Evolutionary conservation across 2,113 vertebrate species (phyloP), one percentile per base, ranked within the genome.

Genomic region (Climacteris rufus): DNA sequence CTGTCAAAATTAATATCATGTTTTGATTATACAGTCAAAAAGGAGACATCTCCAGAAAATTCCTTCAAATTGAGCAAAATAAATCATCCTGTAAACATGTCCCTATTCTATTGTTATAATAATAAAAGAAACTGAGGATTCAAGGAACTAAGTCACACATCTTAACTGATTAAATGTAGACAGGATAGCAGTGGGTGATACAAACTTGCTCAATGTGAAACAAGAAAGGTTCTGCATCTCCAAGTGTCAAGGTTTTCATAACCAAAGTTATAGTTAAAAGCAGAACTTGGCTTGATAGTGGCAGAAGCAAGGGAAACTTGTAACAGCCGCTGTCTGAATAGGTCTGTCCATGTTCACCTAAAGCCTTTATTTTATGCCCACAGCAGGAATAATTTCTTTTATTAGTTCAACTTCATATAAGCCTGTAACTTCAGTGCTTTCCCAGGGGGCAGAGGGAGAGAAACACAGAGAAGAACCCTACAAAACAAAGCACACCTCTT

Each of bases 371-470:
- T 71, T 31, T 24, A 88, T 59, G n/a, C 4, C 30, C 37, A n/a
- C 68, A 52, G 61, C 64, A 78, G 54, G 24, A 85, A 16, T 7
- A 2, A 30, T 68, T 69, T 59, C 49, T 50, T 91, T 82, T 44
- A 60, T 6, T 19, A 82, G 35, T 18, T 89, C 49, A 13, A 4
- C 49, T 64, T 78, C 39, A 59, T 21, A 35, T 11, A 78, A 77
- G 21, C 44, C 49, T 42, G 4, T 61, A 71, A 72, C 7, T 66
- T 40, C 22, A 40, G 15, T 25, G 24, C 17, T 89, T 45, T 71
- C 61, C 0, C 0, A 6, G 33, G 13, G 4, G 9, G 18, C 11
- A 44, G 17, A 27, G 16, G 11, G 18, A 39, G 17, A 82, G 8
- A 33, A 65, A 31, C 1, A 52, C 39, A 45, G 30, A 63, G 23